These are phyloP conservation scores for Caenorhabditis sp. DNA, from an alignment of 2,888 invertebrate species.

Conservation along the genomic window DNA sequence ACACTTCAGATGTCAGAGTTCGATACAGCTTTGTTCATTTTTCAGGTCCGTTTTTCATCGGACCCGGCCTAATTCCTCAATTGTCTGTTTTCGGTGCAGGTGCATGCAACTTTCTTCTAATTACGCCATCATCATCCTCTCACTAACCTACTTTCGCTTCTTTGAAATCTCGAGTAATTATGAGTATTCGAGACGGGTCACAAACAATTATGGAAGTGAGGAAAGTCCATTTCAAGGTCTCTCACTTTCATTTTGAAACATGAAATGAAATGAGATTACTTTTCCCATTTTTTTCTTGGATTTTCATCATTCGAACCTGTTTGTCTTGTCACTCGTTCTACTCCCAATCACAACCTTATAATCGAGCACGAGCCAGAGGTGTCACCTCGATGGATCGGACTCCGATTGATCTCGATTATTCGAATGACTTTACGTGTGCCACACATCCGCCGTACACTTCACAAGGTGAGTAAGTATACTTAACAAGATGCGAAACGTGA, in stretches of 20 bases:
- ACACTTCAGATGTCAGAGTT: too few relatives aligned
- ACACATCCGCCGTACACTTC: slow-evolving; percentile 3
- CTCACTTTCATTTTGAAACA: slow-evolving; percentile 14
- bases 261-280: background rate
- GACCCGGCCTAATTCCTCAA: too few relatives aligned
- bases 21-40: too few relatives aligned
- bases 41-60: too few relatives aligned
- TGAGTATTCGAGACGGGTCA: slow-evolving; percentile 1
- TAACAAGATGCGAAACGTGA: too few relatives aligned
- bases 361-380: slow-evolving; percentile 23
- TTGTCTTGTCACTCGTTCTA: slow-evolving; percentile 24
- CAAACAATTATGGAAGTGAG: slow-evolving; percentile 17
- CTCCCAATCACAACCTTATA: background rate
- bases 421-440: slow-evolving; percentile 11
- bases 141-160: slow-evolving; percentile 23
- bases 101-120: too few relatives aligned
- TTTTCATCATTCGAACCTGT: background rate
- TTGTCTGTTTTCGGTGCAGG: too few relatives aligned
- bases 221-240: slow-evolving; percentile 6
- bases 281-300: background rate
- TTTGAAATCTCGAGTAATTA: slow-evolving; percentile 17
- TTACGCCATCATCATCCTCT: background rate
- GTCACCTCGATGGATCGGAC: slow-evolving; percentile 11
- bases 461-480: background rate
- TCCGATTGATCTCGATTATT: slow-evolving; percentile 22